phyloP scores from a whole-genome alignment of 30 jellyfish, hydroid and myxozoan species.

The Rhopilema esculentum region DNA sequence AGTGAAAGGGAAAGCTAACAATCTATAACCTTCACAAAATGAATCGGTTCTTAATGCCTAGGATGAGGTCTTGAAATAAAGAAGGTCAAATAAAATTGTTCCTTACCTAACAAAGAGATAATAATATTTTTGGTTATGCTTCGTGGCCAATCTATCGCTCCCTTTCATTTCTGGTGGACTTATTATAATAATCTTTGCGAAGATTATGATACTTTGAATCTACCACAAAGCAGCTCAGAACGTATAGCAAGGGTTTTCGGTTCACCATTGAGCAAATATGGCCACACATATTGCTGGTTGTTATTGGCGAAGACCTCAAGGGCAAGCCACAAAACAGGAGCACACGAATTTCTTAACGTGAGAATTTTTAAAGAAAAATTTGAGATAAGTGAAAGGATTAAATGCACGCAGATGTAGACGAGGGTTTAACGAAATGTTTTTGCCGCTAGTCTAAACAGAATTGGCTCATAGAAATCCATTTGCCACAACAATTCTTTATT shows the following conservation, averaged over 20 bases:
- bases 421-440: background rate
- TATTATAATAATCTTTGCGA: conserved; percentile 14
- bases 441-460: too few species aligned
- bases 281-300: conserved; percentile 21
- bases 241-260: conserved; percentile 35
- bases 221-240: conserved; percentile 22
- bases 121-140: conserved; percentile 20
- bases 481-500: too few species aligned
- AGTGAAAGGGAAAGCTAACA: too few species aligned
- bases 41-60: background rate
- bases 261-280: conserved; percentile 19
- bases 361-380: background rate
- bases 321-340: conserved; percentile 24
- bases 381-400: background rate
- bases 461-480: too few species aligned
- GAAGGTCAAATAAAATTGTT: background rate
- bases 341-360: background rate
- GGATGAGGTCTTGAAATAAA: background rate
- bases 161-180: conserved; percentile 16
- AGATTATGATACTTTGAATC: conserved; percentile 40
- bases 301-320: conserved; percentile 18
- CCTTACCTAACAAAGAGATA: background rate
- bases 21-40: background rate
- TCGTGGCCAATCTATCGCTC: conserved; percentile 12
- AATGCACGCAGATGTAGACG: background rate